Evolutionary conservation across 2,888 invertebrate species (phyloP), one percentile per base, ranked within the genome.

Genomic region (Leucania comma): DNA sequence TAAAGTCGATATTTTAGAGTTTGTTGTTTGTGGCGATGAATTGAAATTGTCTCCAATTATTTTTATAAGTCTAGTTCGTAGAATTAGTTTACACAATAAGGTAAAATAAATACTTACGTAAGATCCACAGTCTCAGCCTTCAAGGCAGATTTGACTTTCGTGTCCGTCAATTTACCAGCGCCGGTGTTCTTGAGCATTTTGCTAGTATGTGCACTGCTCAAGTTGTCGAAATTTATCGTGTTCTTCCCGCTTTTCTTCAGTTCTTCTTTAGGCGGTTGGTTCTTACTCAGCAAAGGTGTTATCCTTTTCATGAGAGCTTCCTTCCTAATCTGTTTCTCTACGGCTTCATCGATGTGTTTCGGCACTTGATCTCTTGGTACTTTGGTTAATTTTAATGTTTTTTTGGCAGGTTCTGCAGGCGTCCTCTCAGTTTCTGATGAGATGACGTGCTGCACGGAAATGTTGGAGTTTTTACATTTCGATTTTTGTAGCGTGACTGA

Each of bases 81-180:
- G 20, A 6, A 42, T 2, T 46, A 46, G 20, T 3, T 20, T 48
- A n/a, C 20, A 48, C 6, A n/a, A 48, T 8, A 20, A 8, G 9
- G 20, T 22, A 24, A 35, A 22, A 29, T 38, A 3, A 54, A 56
- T 60, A 81, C 77, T 57, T 75, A 75, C 77, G 83, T 81, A 38
- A 83, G 79, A 58, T 85, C 84, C 14, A 83, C 72, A 56, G 75
- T 69, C 12, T 51, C 60, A 17, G 62, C 0, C 24, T 62, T 70
- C 29, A n/a, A 17, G 38, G 14, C 0, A 54, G 69, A 29, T 68
- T 64, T 79, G 29, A 8, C 48, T 42, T 66, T 78, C 35, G 50
- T 80, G 46, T 68, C 68, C 14, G 57, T 29, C 3, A 64, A n/a
- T 48, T 65, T 61, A 17, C 38, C 10, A 8, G 68, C 5, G 26